Conservation (phyloP, 2,888 invertebrate species). For the Oligia fasciuncula region DNA sequence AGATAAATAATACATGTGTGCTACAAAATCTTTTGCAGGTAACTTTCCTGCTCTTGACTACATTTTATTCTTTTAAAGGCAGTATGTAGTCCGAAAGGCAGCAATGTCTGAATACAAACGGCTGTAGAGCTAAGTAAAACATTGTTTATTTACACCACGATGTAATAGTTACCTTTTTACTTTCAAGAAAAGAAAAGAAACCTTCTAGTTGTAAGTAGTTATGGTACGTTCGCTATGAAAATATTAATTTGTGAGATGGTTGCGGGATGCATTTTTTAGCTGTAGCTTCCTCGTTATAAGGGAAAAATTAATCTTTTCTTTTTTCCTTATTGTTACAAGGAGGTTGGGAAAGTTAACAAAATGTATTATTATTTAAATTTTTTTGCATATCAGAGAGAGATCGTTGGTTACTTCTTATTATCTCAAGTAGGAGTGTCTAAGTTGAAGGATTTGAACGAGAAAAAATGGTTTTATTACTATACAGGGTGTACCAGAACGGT, state of each 20-base stretch:
- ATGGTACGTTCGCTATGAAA: not conserved
- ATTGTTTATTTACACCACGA: conserved; percentile 28
- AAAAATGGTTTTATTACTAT: not conserved
- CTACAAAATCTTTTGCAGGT: not conserved
- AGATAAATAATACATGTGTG: not conserved
- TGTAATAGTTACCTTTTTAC: conserved; percentile 22
- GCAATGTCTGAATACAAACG: conserved; percentile 26
- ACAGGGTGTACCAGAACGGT: not conserved
- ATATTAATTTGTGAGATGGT: conserved; percentile 3
- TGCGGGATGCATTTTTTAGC: not conserved
- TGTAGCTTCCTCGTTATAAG: not conserved
- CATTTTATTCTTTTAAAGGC: conserved; percentile 18
- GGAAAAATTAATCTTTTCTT: not conserved
- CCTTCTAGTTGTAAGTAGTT: not conserved
- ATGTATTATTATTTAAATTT: not conserved
- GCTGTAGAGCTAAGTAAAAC: conserved; percentile 24
- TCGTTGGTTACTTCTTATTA: not conserved
- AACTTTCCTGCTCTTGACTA: not conserved
- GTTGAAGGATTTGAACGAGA: not conserved
- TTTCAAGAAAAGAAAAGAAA: not conserved
- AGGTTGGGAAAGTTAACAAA: not conserved
- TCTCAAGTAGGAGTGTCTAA: not conserved
- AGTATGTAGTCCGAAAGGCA: not conserved
- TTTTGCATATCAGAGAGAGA: not conserved
- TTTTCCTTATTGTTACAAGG: not conserved